Conservation (phyloP, 2,888 invertebrate genomes). For the Drosophila quinaria region DNA sequence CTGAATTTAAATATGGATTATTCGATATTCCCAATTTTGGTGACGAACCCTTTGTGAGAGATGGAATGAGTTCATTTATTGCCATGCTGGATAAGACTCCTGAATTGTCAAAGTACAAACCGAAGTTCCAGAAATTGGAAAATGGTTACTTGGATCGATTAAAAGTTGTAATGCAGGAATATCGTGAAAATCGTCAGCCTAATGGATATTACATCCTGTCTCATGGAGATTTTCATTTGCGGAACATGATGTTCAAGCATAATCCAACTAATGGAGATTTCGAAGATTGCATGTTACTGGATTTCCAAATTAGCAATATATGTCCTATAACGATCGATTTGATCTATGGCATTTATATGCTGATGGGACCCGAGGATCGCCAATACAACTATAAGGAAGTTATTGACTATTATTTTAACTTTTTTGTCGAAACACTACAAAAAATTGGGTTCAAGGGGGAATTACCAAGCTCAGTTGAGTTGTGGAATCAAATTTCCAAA, state of each 20-base stretch:
- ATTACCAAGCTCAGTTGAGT: constrained; percentile 63
- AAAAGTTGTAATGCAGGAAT: constrained; percentile 31
- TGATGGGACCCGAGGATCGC: constrained; percentile 56
- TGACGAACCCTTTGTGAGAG: constrained; percentile 38
- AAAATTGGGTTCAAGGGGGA: constrained; percentile 50
- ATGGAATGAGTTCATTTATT: constrained; percentile 48
- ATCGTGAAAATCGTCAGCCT: constrained; percentile 44
- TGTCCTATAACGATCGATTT: constrained; percentile 68
- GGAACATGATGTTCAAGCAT: constrained; percentile 71
- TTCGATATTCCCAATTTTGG: constrained; percentile 47
- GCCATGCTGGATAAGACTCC: constrained; percentile 40
- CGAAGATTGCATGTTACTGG: constrained; percentile 66
- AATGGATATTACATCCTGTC: constrained; percentile 52
- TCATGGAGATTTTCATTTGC: constrained; percentile 74
- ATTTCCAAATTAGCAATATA: constrained; percentile 71
- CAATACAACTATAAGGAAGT: constrained; percentile 57
- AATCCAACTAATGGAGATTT: constrained; percentile 20
- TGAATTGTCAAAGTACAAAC: constrained; percentile 44
- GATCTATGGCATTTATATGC: constrained; percentile 67
- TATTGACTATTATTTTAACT: constrained; percentile 56
- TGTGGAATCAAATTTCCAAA: constrained; percentile 60
- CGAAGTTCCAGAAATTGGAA: constrained; percentile 37
- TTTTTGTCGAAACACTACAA: constrained; percentile 43
- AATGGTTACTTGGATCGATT: constrained; percentile 29
- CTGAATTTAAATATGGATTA: constrained; percentile 81